Conservation (phyloP, 35 echinoderm and acorn worm genomes). For the Lytechinus variegatus region DNA sequence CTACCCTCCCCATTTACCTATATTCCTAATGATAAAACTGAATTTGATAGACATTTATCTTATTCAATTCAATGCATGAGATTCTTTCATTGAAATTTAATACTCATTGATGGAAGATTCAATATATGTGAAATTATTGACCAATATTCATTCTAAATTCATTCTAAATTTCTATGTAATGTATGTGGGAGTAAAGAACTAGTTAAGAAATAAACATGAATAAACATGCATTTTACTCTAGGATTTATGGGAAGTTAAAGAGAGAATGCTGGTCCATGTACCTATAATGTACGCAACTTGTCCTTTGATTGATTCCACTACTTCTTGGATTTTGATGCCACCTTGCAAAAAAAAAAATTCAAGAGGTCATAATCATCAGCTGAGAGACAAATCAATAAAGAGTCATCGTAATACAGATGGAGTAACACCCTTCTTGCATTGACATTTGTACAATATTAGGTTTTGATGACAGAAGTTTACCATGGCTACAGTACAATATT, state of each 20-base stretch:
- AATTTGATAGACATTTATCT: too few relatives aligned
- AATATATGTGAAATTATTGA: too few relatives aligned
- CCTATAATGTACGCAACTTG: background rate
- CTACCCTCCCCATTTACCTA: too few relatives aligned
- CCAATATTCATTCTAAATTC: too few relatives aligned
- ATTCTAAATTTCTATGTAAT: too few relatives aligned
- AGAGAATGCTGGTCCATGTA: too few relatives aligned
- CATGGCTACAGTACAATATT: background rate
- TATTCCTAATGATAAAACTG: too few relatives aligned
- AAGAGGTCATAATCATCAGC: background rate
- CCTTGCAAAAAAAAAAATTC: background rate
- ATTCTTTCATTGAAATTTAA: too few relatives aligned
- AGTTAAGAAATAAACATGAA: background rate
- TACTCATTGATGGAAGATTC: too few relatives aligned
- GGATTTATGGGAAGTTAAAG: background rate
- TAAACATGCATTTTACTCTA: background rate
- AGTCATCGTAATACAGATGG: background rate
- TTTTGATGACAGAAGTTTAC: background rate
- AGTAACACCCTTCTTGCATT: background rate
- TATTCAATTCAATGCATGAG: too few relatives aligned
- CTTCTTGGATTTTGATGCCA: background rate
- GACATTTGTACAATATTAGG: background rate
- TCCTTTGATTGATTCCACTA: background rate
- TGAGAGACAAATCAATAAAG: background rate
- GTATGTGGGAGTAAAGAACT: too few relatives aligned